Evolutionary conservation across 1,140 invertebrate species (phyloP).

Genomic region (Micrasema minimum): DNA sequence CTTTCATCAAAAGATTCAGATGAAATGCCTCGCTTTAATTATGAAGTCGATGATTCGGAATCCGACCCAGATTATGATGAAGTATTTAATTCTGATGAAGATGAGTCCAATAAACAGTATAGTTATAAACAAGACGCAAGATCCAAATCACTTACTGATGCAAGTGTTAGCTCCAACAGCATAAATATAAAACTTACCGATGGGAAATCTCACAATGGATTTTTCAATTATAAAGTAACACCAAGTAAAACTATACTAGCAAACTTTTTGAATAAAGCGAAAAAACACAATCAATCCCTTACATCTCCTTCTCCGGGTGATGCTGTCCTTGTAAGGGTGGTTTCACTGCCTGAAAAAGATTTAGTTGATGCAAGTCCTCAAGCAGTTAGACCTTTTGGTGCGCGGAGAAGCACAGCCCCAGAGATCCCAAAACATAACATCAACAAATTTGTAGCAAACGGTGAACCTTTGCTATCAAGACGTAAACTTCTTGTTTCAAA

Average conservation of each 20-base stretch:
- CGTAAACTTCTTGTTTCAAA: conserved; percentile 37
- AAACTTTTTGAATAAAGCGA: conserved; percentile 48
- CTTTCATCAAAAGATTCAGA: conserved; percentile 32
- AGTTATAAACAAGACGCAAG: conserved; percentile 1
- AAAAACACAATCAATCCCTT: conserved; percentile 38
- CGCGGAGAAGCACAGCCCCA: conserved; percentile 39
- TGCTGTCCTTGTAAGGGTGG: conserved; percentile 44
- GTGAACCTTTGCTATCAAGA: conserved; percentile 30
- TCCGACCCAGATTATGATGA: conserved; percentile 53
- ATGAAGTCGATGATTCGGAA: conserved; percentile 46
- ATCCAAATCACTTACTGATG: conserved; percentile 39
- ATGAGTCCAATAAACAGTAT: conserved; percentile 15
- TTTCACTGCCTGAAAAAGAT: conserved; percentile 45
- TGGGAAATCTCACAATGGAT: conserved; percentile 8
- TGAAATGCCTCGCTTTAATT: conserved; percentile 42
- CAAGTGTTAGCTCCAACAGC: neutral
- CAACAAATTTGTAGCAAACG: conserved; percentile 12
- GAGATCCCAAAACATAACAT: conserved; percentile 33
- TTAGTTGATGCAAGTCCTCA: conserved; percentile 16
- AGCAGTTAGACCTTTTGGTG: neutral
- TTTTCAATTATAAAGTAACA: conserved; percentile 39
- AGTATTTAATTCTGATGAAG: conserved; percentile 50
- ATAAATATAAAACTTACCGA: conserved; percentile 9
- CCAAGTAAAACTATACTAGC: conserved; percentile 37
- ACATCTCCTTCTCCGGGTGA: conserved; percentile 32